phyloP scores from a whole-genome alignment of 30 jellyfish, hydroid and myxozoan genomes.

The Rhopilema esculentum region DNA sequence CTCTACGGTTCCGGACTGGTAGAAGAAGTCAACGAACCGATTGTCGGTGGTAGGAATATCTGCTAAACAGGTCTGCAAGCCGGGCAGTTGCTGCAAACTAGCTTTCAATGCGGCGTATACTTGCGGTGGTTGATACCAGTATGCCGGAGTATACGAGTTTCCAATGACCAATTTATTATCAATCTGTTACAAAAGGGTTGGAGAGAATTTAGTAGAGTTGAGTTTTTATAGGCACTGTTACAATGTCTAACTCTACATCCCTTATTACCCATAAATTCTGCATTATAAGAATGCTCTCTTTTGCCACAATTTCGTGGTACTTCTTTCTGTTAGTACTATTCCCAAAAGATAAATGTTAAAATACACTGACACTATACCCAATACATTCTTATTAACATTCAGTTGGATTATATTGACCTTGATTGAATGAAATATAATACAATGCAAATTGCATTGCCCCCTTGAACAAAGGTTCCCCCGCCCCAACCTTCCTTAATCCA shows the following conservation, averaged over 20 bases:
- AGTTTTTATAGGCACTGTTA: neutral
- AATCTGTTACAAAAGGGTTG: neutral
- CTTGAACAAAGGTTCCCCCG: too few species aligned
- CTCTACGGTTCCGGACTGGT: conserved; percentile 39
- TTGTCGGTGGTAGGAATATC: conserved; percentile 21
- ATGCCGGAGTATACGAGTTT: conserved; percentile 1
- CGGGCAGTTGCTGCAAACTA: neutral
- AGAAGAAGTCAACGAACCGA: conserved; percentile 27
- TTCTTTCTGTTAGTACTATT: too few species aligned
- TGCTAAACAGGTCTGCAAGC: conserved; percentile 32
- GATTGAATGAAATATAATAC: too few species aligned
- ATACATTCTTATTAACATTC: too few species aligned
- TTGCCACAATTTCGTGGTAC: too few species aligned
- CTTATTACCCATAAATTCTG: too few species aligned
- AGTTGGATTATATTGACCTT: too few species aligned
- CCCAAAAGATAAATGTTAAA: too few species aligned
- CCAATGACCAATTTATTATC: conserved; percentile 38
- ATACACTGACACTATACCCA: too few species aligned
- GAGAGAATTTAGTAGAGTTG: neutral
- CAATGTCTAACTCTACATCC: neutral
- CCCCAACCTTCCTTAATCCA: too few species aligned
- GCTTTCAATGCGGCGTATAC: neutral
- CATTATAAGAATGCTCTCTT: too few species aligned
- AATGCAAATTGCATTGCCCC: too few species aligned
- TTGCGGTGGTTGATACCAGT: conserved; percentile 20